A percentile compares a stretch with the other conserved stretches of the same genome.
phyloP scores from a whole-genome alignment of 2,113 vertebrate species.

The Parotia lawesii region DNA sequence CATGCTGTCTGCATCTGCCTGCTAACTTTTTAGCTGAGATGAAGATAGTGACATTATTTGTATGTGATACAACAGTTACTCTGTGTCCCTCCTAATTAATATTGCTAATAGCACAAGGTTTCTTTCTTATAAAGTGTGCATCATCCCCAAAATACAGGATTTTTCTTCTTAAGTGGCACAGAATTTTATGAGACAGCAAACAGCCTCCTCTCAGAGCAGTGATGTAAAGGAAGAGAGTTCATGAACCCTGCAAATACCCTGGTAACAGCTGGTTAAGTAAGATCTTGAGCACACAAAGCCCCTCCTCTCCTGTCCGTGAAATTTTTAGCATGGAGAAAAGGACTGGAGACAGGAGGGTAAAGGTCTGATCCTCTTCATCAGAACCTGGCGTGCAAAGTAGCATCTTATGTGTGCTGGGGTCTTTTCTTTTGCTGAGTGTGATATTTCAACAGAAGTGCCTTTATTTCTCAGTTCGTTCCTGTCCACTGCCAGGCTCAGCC shows the following conservation, averaged over 20 bases:
- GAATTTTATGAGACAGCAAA: neutral
- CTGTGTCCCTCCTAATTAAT: neutral
- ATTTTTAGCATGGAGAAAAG: neutral
- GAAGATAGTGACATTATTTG: neutral
- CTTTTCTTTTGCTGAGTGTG: neutral
- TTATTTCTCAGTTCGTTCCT: neutral
- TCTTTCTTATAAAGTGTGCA: neutral
- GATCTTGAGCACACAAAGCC: neutral
- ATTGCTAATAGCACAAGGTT: neutral
- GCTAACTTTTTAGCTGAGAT: neutral
- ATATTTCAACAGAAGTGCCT: neutral
- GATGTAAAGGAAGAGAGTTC: neutral
- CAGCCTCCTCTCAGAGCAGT: neutral
- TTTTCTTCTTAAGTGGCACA: neutral
- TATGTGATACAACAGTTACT: neutral
- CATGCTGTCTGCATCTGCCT: neutral
- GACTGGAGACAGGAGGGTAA: neutral
- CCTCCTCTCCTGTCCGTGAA: neutral
- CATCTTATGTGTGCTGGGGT: rapidly evolving
- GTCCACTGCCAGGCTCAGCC: neutral
- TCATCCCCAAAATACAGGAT: neutral
- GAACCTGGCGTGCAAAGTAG: neutral
- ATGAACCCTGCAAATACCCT: neutral
- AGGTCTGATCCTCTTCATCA: neutral
- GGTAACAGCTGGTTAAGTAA: slow-evolving; percentile 24